These are phyloP conservation scores for Drymodes brunneopygia DNA, from an alignment of 2,113 vertebrate species.

Conservation along the genomic window DNA sequence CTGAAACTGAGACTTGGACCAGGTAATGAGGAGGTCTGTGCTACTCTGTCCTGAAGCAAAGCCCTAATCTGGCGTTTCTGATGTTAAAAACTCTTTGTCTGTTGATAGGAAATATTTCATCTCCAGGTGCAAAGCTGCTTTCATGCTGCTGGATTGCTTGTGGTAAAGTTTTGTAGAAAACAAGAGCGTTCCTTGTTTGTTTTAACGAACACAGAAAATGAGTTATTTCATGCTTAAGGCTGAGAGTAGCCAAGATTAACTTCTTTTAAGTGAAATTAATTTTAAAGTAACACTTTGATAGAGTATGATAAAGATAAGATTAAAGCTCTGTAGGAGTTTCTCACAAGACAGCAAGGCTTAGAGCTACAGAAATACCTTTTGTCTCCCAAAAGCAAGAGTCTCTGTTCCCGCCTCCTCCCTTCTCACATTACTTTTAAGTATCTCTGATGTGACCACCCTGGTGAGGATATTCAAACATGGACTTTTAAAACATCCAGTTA, in stretches of 20 bases:
- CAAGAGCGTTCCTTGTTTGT: background rate
- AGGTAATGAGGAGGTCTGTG: background rate
- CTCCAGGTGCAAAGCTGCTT: background rate
- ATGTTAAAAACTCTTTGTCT: background rate
- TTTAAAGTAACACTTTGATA: background rate
- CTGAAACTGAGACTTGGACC: background rate
- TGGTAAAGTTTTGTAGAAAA: slow-evolving; percentile 13
- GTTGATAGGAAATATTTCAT: background rate
- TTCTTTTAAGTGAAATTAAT: background rate
- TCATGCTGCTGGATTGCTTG: background rate
- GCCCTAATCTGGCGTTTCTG: background rate
- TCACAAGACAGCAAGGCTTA: background rate
- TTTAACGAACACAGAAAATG: background rate
- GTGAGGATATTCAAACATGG: background rate
- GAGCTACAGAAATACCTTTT: background rate
- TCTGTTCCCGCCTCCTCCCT: background rate
- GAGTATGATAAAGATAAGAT: background rate
- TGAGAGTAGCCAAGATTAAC: background rate
- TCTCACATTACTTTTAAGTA: background rate
- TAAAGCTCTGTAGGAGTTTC: slow-evolving; percentile 4
- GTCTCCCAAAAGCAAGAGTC: background rate
- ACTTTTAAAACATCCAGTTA: background rate
- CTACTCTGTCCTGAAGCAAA: background rate
- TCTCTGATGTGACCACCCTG: background rate
- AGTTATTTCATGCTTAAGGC: background rate